Evolutionary conservation across 2,888 invertebrate genomes (phyloP), one percentile per base, ranked within the genome.

Genomic region (Agapostemon virescens): DNA sequence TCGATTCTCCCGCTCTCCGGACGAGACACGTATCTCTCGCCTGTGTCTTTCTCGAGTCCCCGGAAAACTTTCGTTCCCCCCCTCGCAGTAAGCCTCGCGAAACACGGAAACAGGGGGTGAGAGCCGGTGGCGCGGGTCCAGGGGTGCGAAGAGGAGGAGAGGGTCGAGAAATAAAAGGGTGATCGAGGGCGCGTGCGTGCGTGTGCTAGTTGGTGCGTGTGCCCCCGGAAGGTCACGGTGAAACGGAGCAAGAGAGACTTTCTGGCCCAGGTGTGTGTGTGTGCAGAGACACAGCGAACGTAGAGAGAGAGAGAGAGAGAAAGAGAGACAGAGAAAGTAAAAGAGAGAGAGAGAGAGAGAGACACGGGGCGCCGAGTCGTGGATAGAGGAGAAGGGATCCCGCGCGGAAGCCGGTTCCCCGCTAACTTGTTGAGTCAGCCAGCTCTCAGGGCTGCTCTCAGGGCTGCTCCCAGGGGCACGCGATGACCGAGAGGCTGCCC

Each of bases 381-480:
- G 33, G 61, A 61, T 20, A 30, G 20, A 20, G 61, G 67, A 55
- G 69, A 74, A 74, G 69, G 72, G 69, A 66, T 63, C 69, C 72
- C 77, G 87, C 79, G 85, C 75, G 74, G 82, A 77, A 84, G 85
- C 79, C 74, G 74, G 82, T 80, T 86, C 83, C 85, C 86, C 85
- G 83, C 84, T 87, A 88, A 89, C 89, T 89, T 89, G 89, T 89
- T 89, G 89, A 89, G 88, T 85, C 87, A 81, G 80, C 79, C 77
- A 61, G 61, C 61, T 26, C 55, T 26, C 26, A 61, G 72, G 63
- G 45, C 36, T 76, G 61, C 61, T 26, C 55, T 26, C 26, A 61
- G 72, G 63, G 45, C 36, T 76, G 69, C 40, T 55, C 17, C 63
- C 20, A 36, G 40, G 55, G n/a, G n/a, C 33, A 55, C 74, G 69